Percentiles rank a stretch among this genome's conserved stretches.
Evolutionary conservation across 2,797 vertebrate species (phyloP).

Genomic region (Silurus aristotelis): DNA sequence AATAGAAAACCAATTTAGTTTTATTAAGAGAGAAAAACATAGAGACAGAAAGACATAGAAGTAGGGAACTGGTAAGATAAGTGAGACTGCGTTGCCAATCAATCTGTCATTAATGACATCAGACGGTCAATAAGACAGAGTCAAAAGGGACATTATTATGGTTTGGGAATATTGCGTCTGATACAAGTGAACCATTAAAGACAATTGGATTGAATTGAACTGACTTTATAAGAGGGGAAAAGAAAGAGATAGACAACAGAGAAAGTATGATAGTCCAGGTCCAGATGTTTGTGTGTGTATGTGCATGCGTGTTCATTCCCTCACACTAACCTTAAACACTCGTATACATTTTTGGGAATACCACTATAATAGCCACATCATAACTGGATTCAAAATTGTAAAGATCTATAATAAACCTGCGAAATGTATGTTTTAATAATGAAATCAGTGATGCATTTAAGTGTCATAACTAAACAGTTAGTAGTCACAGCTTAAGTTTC

Average conservation of each 20-base stretch:
- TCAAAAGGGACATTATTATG: not conserved
- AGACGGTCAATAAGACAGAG: not conserved
- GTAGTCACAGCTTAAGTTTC: not conserved
- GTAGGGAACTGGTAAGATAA: not conserved
- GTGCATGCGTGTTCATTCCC: not conserved
- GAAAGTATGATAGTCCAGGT: no score
- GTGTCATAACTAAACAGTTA: not conserved
- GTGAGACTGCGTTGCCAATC: not conserved
- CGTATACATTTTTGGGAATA: not conserved
- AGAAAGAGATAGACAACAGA: not conserved
- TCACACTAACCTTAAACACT: not conserved
- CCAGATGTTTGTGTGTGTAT: not conserved
- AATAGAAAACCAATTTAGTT: not conserved
- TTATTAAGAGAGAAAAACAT: not conserved
- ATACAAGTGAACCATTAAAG: not conserved
- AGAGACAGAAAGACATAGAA: not conserved
- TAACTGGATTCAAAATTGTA: no score
- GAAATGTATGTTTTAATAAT: not conserved
- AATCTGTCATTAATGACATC: not conserved
- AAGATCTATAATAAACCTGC: not conserved
- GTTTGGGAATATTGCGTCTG: not conserved
- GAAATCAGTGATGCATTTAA: not conserved
- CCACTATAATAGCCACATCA: not conserved
- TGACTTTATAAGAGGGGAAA: not conserved
- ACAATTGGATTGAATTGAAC: not conserved